Evolutionary conservation across 2,888 invertebrate species (phyloP), one percentile per base, ranked within the genome.

Genomic region (Drosophila anomalata): DNA sequence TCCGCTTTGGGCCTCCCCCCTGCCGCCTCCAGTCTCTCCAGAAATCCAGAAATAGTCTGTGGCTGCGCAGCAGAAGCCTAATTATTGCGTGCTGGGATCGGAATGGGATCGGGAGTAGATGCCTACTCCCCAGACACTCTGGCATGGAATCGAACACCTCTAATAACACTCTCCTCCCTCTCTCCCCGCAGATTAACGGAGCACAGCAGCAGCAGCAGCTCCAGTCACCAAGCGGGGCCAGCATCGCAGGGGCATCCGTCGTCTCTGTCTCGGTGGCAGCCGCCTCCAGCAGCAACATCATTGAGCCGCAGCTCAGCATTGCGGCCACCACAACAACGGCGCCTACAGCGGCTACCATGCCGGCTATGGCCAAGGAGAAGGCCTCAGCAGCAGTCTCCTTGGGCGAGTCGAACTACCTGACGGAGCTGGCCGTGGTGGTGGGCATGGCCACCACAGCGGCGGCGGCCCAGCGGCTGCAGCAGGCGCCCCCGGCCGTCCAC

Each of bases 291-390:
- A 56, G 44, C 67, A 22, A 78, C 89, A 84, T 71, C 90, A 84
- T 83, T 75, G 89, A 66, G 9, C 60, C 53, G 22, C 54, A 39
- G 41, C 51, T 69, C 41, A 62, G 58, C 11, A 61, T 48, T 62
- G 62, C 74, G 59, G 55, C 50, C 48, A 39, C 56, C 31, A 51
- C 74, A 77, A 42, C 82, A 68, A 14, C 68, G 54, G 31, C 86
- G 70, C 53, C 77, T 56, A 50, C 72, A 52, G 51, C 71, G 71
- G 79, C 82, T 76, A 90, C 89, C 82, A 91, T 91, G 91, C 91
- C 91, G 90, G 90, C 91, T 79, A 91, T 91, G 91, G 90, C 91
- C 88, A 91, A 91, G 87, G 91, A 91, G 77, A 91, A 91, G 89
- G 80, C 90, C 57, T 73, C 89, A 76, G 88, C 89, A 77, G 88